Base-by-base conservation (phyloP, 2,113 vertebrate species). In the Todiramphus saurophagus region DNA sequence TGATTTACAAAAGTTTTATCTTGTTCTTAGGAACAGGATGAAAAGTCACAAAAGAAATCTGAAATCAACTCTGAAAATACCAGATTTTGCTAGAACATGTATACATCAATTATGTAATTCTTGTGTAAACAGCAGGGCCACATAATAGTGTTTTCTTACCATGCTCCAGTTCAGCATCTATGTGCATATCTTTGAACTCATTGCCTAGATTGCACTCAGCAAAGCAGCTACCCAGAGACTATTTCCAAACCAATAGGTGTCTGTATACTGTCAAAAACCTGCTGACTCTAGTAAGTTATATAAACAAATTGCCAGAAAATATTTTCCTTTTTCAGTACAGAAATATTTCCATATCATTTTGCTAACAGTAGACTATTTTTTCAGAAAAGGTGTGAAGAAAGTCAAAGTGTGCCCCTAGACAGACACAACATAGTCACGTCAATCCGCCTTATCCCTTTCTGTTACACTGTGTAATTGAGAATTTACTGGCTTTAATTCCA, bases 31-130 rank as follows among this genome's bases (percentile, higher is more conserved):
- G 43, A 92, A 77, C 30, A 81, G 30, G 30, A 60, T 41, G 53
- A 79, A 90, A 92, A 94, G 35, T 68, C 44, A 68, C 31, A 67
- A 51, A 83, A 94, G 16, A 90, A 95, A 85, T 55, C 24, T 39
- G 43, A 51, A 94, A 78, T 3, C 44, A 83, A 13, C 67, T 80
- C 60, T 75, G 83, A 93, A 75, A 82, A 69, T 41, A 56, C 6
- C 33, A 33, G 14, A 0, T 56, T 88, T 78, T 96, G 43, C 37
- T 86, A 20, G 24, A 64, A 37, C 53, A 27, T 63, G 19, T 20
- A 4, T 68, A 37, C 9, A 28, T 43, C 13, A 43, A 20, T 44
- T 73, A 12, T 30, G 11, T 44, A 30, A 58, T 33, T 86, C 30
- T 55, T 60, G 9, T 56, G 18, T 77, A 70, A 94, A 80, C n/a